Conservation (phyloP, 2,113 vertebrate species). For the Lota lota region DNA sequence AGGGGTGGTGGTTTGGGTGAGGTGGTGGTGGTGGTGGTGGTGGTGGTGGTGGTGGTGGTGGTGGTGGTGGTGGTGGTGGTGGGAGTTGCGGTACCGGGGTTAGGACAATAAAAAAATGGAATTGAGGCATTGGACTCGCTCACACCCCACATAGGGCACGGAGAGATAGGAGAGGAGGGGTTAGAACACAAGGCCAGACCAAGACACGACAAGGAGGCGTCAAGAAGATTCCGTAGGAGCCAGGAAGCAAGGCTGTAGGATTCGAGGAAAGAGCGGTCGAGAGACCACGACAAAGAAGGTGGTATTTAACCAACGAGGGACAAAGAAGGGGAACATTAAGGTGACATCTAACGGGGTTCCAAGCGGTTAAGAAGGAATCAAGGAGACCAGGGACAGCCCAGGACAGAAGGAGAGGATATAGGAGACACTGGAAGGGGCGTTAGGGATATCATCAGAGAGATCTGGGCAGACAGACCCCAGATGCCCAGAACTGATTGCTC, state of each 20-base stretch:
- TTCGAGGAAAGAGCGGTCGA: not conserved
- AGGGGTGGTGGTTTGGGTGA: not conserved
- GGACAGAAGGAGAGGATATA: conserved; percentile 1
- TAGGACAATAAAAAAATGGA: too few species aligned
- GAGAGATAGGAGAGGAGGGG: not conserved
- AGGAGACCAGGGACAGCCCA: not conserved
- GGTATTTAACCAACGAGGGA: not conserved
- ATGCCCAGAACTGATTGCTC: conserved; percentile 5
- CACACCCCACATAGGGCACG: not conserved
- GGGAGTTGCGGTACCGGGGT: too few species aligned
- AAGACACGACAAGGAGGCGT: not conserved
- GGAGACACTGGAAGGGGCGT: not conserved
- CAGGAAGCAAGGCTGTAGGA: not conserved
- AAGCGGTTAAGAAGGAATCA: not conserved
- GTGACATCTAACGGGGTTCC: conserved; percentile 7
- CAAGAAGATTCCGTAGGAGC: not conserved
- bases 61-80: too few species aligned
- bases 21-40: too few species aligned
- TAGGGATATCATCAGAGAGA: not conserved
- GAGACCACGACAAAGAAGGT: not conserved
- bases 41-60: not conserved
- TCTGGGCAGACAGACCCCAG: not conserved
- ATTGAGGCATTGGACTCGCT: too few species aligned
- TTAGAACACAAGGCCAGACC: not conserved
- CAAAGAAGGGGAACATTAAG: not conserved